phyloP scores from a whole-genome alignment of 2,113 vertebrate genomes.

The Paracanthobrama guichenoti region DNA sequence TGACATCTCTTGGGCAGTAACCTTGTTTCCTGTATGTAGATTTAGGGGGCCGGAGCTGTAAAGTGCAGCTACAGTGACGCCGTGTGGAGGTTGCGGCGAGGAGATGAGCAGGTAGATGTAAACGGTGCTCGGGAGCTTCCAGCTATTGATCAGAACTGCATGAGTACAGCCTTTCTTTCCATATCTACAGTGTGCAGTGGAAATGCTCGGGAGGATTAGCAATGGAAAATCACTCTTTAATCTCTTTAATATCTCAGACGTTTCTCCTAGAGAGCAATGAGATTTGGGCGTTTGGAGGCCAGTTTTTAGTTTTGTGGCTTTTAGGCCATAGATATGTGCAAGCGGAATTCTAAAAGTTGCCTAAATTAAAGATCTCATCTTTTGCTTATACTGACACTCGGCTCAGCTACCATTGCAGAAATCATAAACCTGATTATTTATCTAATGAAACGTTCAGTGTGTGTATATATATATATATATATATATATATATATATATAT shows the following conservation, averaged over 20 bases:
- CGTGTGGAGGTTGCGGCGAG: constrained; percentile 72
- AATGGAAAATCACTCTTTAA: neutral
- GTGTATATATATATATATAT: no score
- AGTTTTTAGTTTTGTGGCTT: neutral
- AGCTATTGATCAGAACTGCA: neutral
- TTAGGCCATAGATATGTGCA: neutral
- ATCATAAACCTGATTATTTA: neutral
- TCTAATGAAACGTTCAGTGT: neutral
- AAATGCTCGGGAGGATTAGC: neutral
- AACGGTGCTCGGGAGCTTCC: neutral
- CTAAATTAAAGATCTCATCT: no score
- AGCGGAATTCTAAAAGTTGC: neutral
- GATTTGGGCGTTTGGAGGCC: neutral
- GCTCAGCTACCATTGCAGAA: neutral
- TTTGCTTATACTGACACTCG: no score
- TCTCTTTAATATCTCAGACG: neutral
- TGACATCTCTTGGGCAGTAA: constrained; percentile 84
- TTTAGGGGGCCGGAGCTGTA: constrained; percentile 67
- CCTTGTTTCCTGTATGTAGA: constrained; percentile 81
- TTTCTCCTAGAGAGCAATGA: constrained; percentile 1
- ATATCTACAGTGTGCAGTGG: neutral
- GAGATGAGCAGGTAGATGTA: constrained; percentile 55
- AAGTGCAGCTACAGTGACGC: constrained; percentile 78
- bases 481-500: neutral
- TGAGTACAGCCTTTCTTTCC: neutral